phyloP scores from a whole-genome alignment of 2,797 vertebrate genomes.

The Huso huso region DNA sequence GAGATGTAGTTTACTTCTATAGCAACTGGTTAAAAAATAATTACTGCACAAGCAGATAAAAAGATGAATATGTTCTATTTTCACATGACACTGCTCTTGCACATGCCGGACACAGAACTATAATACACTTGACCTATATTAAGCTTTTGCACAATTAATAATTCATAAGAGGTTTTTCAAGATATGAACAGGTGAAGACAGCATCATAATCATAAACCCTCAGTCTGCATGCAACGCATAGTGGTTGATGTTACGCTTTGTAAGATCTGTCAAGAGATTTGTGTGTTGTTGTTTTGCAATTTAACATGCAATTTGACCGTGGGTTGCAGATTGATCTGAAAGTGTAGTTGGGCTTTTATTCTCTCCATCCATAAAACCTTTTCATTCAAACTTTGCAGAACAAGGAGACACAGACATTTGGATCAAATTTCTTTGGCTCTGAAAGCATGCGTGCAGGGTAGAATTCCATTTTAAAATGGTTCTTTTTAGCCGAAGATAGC shows the following conservation, averaged over 20 bases:
- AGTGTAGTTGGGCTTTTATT: too few species aligned
- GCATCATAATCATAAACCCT: neutral
- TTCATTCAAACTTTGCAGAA: too few species aligned
- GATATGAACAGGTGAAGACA: neutral
- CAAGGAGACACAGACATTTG: too few species aligned
- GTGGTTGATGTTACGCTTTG: too few species aligned
- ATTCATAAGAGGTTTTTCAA: conserved; percentile 3
- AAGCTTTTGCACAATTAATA: neutral
- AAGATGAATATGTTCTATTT: neutral
- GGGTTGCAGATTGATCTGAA: too few species aligned
- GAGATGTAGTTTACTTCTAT: neutral
- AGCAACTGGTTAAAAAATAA: neutral
- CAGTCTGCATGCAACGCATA: neutral
- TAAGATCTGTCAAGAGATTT: neutral
- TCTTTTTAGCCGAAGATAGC: too few species aligned
- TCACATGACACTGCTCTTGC: neutral
- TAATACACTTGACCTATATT: conserved; percentile 12
- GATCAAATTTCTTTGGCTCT: too few species aligned
- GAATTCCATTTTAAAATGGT: too few species aligned
- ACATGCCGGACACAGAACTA: neutral
- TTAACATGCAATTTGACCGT: too few species aligned
- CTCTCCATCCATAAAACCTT: too few species aligned
- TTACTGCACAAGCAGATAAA: conserved; percentile 2
- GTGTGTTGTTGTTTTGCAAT: too few species aligned
- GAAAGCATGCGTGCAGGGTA: too few species aligned